Conservation (phyloP, 2,113 vertebrate species). For the Phainopepla nitens region DNA sequence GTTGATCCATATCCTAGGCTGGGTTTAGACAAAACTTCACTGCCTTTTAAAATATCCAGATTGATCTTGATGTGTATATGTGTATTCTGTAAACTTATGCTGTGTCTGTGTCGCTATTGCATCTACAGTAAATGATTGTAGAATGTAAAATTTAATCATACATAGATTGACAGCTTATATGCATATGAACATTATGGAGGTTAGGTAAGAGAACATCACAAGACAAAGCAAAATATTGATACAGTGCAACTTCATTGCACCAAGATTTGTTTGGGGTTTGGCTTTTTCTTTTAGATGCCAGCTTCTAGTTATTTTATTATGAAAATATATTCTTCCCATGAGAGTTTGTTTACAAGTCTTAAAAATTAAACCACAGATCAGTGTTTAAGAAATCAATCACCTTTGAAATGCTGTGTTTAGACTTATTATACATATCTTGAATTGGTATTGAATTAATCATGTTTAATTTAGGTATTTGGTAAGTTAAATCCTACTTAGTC, state of each 20-base stretch:
- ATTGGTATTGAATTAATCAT: background rate
- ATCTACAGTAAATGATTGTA: background rate
- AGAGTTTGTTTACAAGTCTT: background rate
- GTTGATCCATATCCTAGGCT: background rate
- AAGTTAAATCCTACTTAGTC: background rate
- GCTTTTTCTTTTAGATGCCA: background rate
- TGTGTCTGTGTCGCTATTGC: accelerated
- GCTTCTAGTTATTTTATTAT: background rate
- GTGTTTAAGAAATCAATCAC: background rate
- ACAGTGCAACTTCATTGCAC: background rate
- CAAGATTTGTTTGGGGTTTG: background rate
- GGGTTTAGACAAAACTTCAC: background rate
- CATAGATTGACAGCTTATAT: background rate
- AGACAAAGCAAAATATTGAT: background rate
- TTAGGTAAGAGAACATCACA: background rate
- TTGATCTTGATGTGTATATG: background rate
- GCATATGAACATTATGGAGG: background rate
- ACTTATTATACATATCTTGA: background rate
- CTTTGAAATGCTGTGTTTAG: background rate
- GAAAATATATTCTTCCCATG: background rate
- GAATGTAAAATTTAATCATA: background rate
- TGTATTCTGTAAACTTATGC: background rate
- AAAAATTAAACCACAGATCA: background rate
- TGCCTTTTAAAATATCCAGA: background rate
- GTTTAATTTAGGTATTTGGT: background rate